These are phyloP conservation scores for Mallotus villosus DNA, from an alignment of 2,797 vertebrate genomes.

Conservation along the genomic window DNA sequence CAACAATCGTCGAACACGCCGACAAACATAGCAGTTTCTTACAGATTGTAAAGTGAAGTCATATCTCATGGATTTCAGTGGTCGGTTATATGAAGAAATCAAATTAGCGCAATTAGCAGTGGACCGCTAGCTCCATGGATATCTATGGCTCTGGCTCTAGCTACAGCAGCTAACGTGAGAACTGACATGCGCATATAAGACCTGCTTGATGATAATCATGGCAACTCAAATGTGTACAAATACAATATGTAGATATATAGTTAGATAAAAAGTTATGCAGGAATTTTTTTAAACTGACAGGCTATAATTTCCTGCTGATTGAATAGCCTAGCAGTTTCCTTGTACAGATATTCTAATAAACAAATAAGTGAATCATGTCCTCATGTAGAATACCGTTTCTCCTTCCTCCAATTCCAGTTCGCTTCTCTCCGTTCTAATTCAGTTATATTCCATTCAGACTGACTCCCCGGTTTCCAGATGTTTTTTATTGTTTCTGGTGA, in stretches of 20 bases:
- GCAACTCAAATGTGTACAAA: too few species aligned
- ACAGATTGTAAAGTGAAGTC: neutral
- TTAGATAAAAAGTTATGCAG: too few species aligned
- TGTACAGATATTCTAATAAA: neutral
- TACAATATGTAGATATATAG: too few species aligned
- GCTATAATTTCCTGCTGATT: neutral
- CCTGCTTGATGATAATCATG: too few species aligned
- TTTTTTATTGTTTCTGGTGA: constrained; percentile 43
- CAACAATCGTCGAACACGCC: too few species aligned
- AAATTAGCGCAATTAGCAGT: constrained; percentile 25
- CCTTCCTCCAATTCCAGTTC: constrained; percentile 31
- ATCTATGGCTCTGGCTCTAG: too few species aligned
- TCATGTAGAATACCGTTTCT: constrained; percentile 1
- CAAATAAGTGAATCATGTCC: neutral
- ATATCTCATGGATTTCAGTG: too few species aligned
- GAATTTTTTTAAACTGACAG: neutral
- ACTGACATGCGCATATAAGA: neutral
- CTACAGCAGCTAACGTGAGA: constrained; percentile 6
- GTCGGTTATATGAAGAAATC: neutral
- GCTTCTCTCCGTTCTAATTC: constrained; percentile 20
- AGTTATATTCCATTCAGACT: constrained; percentile 26
- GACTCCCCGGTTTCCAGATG: constrained; percentile 20
- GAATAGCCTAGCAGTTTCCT: neutral
- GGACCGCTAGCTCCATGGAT: too few species aligned
- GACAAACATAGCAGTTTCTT: too few species aligned